Evolutionary conservation across 2,888 invertebrate genomes (phyloP), one percentile per base, ranked within the genome.

Genomic region (Tinea semifulvella): DNA sequence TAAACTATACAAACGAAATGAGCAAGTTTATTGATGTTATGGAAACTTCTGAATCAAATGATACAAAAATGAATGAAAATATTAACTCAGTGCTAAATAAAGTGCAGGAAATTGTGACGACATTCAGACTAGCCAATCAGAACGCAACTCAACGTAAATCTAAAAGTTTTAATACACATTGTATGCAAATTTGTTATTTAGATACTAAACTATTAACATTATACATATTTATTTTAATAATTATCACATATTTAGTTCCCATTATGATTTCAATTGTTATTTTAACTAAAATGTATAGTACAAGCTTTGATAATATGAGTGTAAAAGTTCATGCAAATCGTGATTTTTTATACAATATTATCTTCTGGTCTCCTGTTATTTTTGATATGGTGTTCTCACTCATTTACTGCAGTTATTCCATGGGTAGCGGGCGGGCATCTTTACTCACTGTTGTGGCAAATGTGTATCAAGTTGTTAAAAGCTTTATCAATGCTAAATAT

Each of bases 301-400:
- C 73, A 61, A 55, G 70, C 46, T 50, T 70, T 1, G 70, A 68
- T 47, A 67, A 60, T 46, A 48, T 60, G 1, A 63, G 63, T 50
- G 49, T 63, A 8, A 75, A 75, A 47, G 66, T 60, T 1, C 69
- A 65, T 62, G 66, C 75, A 1, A 69, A 62, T 11, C 58, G 73
- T 43, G 76, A 79, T 49, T 47, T 77, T n/a, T 48, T 80, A 10
- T 80, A 74, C 43, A 80, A 74, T 46, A 56, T 80, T 35, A 52
- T 80, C 10, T 76, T 81, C 53, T 81, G 81, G 81, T 72, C 70
- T 13, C 80, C 80, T 0, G 69, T 75, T 0, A 71, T 79, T 68
- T 70, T 81, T 54, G 77, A 81, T 48, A 72, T 72, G 22, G 68
- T 76, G 53, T 46, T 81, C 4, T 73, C 79, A 1, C 50, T 77